Evolutionary conservation across 2,797 vertebrate genomes (phyloP), one percentile per base, ranked within the genome.

Genomic region (Sebastes cheni): DNA sequence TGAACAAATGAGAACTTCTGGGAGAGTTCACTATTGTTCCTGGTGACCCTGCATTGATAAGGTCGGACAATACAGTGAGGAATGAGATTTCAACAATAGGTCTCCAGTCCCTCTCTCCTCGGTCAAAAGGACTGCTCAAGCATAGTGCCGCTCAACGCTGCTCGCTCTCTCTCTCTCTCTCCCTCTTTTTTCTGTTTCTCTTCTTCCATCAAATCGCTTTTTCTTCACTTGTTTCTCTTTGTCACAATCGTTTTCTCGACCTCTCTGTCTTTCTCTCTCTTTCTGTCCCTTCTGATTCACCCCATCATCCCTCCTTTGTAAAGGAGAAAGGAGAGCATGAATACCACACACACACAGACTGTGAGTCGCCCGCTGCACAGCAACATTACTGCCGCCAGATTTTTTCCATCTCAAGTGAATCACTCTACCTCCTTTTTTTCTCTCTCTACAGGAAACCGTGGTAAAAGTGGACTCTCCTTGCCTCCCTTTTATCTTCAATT

Each of bases 81-180:
- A 93, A 92, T 89, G 86, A 83, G 87, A 81, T 86, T 82, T 66
- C 76, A 77, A 92, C 89, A 92, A 90, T 87, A 79, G 86, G 55
- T 67, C 85, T 74, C 72, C 75, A 83, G 82, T 80, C 75, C 75
- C 82, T 90, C 86, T 86, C 82, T 84, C 75, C 85, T 83, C 84
- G 66, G 84, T 88, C 94, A 95, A 95, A 95, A 92, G 93, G 93
- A 93, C 92, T 93, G 93, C 90, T 95, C 91, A 94, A 94, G 93
- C 96, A 95, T 94, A 95, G 94, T 88, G 73, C 81, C 88, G 75
- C 81, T 87, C 78, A 77, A 64, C 85, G 5, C 80, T 61, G 64
- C 73, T 2, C 77, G 29, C 61, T 75, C 87, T 80, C 76, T 75
- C 5, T 90, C 29, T 29, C 27, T 27, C 4, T 91, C 72, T 82